Evolutionary conservation across 2,888 invertebrate genomes (phyloP), one percentile per base, ranked within the genome.

Genomic region (Pasiphila rectangulata): DNA sequence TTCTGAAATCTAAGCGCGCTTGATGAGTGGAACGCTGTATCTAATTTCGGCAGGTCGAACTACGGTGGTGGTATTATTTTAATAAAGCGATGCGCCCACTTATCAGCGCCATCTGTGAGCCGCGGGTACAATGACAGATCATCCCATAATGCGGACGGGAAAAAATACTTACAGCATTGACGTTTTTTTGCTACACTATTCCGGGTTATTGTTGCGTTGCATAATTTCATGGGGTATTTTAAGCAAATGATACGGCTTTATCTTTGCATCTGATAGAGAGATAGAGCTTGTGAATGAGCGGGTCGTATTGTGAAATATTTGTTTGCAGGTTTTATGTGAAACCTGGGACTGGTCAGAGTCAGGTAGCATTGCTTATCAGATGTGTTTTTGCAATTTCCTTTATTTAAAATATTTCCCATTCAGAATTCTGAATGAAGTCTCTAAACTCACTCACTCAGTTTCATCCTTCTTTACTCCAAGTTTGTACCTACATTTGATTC

Each of bases 241-340:
- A 85, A 80, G 85, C 86, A 84, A 88, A 86, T 88, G 87, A 87
- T 84, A 87, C 76, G 81, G 78, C 79, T 78, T 83, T 86, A 87
- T 84, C 85, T 73, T 56, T 63, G 59, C 70, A 83, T 79, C 76
- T 69, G 73, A 76, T 80, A 62, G 53, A 60, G 59, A 69, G 71
- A 76, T 73, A 68, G 51, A 52, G 56, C 52, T 59, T 58, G 59
- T 70, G 64, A 63, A 65, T 69, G 59, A 58, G 45, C 51, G 41
- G 56, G 47, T 61, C 45, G 57, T 57, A 68, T 44, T 40, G 54
- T 54, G 46, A 57, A 55, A 57, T 59, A 63, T 63, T 44, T 56
- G 54, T 60, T 61, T 54, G 51, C 37, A 43, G 54, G 56, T 52
- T 54, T 36, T 52, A 56, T 60, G 56, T 9, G n/a, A 36, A 34